Evolutionary conservation across 2,888 invertebrate genomes (phyloP), one percentile per base, ranked within the genome.

Genomic region (Pilophorus perplexus): DNA sequence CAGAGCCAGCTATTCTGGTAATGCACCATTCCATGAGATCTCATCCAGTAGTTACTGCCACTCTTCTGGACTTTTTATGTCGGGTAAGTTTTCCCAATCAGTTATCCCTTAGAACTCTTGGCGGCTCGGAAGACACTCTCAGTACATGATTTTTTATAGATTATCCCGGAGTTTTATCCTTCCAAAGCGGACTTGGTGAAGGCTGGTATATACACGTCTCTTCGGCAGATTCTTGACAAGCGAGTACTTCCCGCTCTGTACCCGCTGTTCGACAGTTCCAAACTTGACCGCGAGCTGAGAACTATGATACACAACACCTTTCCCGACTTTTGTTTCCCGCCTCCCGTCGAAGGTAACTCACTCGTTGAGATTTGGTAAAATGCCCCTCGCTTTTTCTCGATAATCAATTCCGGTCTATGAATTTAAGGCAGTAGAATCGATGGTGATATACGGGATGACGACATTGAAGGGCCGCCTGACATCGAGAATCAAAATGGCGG

Each of bases 1-100:
- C 75, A 82, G 93, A 94, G 79, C 93, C 94, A 20, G 93, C 92
- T 10, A 92, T 94, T 73, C 82, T 94, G 71, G 92, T 94, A 22
- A 94, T 94, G 93, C 89, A 90, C 77, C 90, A 93, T 80, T 93
- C 93, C 48, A 89, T 94, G 86, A 82, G 90, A 75, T 90, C 91
- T 67, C 93, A 94, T 79, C 91, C 93, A 50, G 89, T 88, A 16
- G 91, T 93, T 71, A 93, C 93, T 69, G 92, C 91, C 67, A 92
- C 92, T 16, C 81, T 94, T 70, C 78, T 94, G 73, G 93, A 94
- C 78, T 98, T 94, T 79, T 82, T 94, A 70, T 93, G 93, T 79
- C 81, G 85, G 76, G 85, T 86, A 72, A 81, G 80, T 74, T 76
- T 76, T 16, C n/a, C 48, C 14, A 8, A 33, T 33, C 33, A 33